These are phyloP conservation scores for Acrossocheilus fasciatus DNA, from an alignment of 2,797 vertebrate genomes.

Conservation along the genomic window DNA sequence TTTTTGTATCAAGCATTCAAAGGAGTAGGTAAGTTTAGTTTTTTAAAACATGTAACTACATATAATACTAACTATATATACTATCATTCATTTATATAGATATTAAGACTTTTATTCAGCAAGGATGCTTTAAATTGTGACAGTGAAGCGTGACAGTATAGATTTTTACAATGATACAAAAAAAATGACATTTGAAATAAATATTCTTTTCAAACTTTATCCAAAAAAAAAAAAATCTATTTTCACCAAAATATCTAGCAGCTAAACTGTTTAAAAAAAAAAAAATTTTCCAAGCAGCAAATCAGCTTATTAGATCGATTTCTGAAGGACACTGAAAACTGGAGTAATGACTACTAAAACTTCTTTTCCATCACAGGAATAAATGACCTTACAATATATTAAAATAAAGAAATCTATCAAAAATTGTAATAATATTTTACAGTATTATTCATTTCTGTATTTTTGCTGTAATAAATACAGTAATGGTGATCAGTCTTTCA, in stretches of 20 bases:
- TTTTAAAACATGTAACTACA: neutral
- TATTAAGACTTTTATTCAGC: neutral
- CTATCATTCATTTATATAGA: neutral
- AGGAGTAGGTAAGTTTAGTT: slow-evolving; percentile 54
- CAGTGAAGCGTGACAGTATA: neutral
- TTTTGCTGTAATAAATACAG: neutral
- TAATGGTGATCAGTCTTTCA: neutral
- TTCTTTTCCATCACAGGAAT: too few relatives aligned
- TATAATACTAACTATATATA: neutral
- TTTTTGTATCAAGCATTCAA: slow-evolving; percentile 78
- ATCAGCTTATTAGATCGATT: too few relatives aligned
- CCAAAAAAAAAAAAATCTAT: too few relatives aligned
- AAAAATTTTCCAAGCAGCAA: too few relatives aligned
- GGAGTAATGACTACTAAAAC: too few relatives aligned
- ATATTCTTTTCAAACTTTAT: too few relatives aligned
- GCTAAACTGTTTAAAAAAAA: too few relatives aligned
- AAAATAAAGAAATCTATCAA: neutral
- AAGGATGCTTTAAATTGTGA: neutral
- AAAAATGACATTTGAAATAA: too few relatives aligned
- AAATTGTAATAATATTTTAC: neutral
- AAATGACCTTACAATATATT: too few relatives aligned
- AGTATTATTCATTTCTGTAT: neutral
- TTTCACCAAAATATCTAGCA: too few relatives aligned
- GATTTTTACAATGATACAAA: neutral
- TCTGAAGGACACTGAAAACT: too few relatives aligned